Conservation (phyloP, 2,113 vertebrate species). For the Eulemur macaco region DNA sequence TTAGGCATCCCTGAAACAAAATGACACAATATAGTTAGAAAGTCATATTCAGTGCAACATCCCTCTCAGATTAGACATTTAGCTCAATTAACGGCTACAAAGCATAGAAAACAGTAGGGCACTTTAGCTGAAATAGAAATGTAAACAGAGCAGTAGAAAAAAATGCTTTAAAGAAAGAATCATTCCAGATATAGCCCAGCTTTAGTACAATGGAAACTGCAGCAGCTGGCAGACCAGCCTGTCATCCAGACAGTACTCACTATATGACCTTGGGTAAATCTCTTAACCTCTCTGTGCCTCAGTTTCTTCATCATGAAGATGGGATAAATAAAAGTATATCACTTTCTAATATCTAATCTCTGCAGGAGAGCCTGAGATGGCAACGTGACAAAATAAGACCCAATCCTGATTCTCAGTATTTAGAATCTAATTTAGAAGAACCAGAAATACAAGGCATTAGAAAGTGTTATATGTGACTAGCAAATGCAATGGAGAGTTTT, state of each 20-base stretch:
- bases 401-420: background rate
- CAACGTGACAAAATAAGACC: background rate
- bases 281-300: background rate
- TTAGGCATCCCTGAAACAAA: background rate
- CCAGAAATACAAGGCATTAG: background rate
- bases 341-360: background rate
- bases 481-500: background rate
- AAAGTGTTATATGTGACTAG: background rate
- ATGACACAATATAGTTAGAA: background rate
- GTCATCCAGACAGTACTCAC: background rate
- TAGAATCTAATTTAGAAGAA: background rate
- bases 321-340: background rate
- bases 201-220: background rate
- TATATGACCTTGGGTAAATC: background rate
- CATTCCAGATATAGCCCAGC: background rate
- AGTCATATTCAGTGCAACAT: background rate
- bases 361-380: background rate
- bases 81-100: background rate
- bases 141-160: background rate
- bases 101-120: background rate
- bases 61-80: conserved; percentile 9
- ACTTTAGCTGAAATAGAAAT: background rate
- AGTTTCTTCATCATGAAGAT: background rate
- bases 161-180: background rate
- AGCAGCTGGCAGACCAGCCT: background rate